Evolutionary conservation across 2,888 invertebrate species (phyloP).

Genomic region (Cataglyphis altisquamis): DNA sequence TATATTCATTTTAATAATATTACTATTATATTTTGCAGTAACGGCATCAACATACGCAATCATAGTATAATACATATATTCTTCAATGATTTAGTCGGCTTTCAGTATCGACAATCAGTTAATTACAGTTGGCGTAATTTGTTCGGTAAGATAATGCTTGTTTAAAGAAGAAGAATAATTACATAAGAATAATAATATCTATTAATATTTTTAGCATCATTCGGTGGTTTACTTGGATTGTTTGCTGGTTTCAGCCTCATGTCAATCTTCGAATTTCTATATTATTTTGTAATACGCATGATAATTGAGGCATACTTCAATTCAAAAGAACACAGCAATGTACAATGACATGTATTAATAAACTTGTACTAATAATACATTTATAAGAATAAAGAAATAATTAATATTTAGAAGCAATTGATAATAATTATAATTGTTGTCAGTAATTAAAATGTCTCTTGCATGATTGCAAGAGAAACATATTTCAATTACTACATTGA

Average conservation of each 20-base stretch:
- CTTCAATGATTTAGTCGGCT: constrained; percentile 90
- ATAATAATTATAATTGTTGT: neutral
- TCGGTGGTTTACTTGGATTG: constrained; percentile 90
- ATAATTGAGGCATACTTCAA: constrained; percentile 66
- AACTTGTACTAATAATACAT: neutral
- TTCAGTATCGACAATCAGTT: constrained; percentile 89
- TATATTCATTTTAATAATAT: neutral
- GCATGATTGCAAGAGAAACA: neutral
- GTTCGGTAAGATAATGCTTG: constrained; percentile 87
- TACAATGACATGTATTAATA: neutral
- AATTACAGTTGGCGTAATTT: constrained; percentile 91
- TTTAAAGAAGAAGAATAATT: constrained; percentile 14
- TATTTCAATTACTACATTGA: neutral
- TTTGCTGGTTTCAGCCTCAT: constrained; percentile 91
- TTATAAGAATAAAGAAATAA: too few relatives aligned
- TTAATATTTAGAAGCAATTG: neutral
- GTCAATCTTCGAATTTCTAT: constrained; percentile 89
- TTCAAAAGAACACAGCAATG: neutral
- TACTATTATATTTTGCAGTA: constrained; percentile 48
- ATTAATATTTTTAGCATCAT: constrained; percentile 88
- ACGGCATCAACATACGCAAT: constrained; percentile 81
- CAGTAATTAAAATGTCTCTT: neutral
- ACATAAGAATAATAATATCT: constrained; percentile 10
- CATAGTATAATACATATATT: constrained; percentile 89
- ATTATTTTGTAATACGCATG: constrained; percentile 89